Percentiles rank a stretch among this genome's conserved stretches.
Conservation (phyloP, 1,140 invertebrate genomes). For the Philopotamus ludificatus region DNA sequence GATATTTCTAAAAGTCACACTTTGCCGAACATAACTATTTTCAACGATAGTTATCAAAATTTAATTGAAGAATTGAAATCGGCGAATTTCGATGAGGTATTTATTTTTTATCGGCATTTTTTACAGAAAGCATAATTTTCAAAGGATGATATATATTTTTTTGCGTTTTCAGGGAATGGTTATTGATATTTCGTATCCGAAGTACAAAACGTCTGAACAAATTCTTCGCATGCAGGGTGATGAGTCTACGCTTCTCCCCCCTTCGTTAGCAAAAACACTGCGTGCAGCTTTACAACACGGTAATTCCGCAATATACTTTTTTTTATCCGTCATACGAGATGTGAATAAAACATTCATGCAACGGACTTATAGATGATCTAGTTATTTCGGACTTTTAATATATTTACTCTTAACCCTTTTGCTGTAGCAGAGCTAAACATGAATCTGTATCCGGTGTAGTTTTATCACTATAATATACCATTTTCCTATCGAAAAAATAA, state of each 20-base stretch:
- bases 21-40: slow-evolving; percentile 10
- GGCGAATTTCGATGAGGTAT: slow-evolving; percentile 34
- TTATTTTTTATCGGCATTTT: not conserved
- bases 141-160: slow-evolving; percentile 6
- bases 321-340: not conserved
- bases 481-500: too few relatives aligned
- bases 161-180: slow-evolving; percentile 50
- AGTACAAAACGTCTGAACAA: slow-evolving; percentile 40
- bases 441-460: too few relatives aligned
- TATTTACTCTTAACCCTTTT: too few relatives aligned
- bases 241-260: slow-evolving; percentile 66
- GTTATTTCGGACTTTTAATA: too few relatives aligned
- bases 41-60: not conserved
- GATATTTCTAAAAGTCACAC: slow-evolving; percentile 42
- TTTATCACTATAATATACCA: too few relatives aligned
- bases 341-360: too few relatives aligned
- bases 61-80: slow-evolving; percentile 6
- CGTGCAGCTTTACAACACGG: slow-evolving; percentile 63
- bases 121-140: not conserved
- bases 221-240: slow-evolving; percentile 59
- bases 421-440: too few relatives aligned
- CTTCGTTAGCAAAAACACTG: slow-evolving; percentile 62
- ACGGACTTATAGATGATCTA: too few relatives aligned
- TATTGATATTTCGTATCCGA: slow-evolving; percentile 47
- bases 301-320: slow-evolving; percentile 1